Conservation (phyloP, 2,797 vertebrate species). For the Crax fasciolata region DNA sequence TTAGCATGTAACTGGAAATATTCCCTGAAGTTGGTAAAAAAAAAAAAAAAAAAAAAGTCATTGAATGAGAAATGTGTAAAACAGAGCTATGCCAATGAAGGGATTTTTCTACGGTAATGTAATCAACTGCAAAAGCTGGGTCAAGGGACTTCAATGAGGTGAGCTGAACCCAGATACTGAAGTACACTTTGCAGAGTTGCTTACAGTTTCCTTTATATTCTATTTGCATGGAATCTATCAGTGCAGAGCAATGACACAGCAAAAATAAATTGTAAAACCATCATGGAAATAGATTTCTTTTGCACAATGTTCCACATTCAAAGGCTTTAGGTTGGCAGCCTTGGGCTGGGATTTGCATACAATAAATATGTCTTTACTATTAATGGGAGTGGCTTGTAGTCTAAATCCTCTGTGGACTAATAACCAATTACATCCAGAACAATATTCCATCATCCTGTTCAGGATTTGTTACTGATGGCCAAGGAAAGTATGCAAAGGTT, state of each 20-base stretch:
- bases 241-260: not conserved
- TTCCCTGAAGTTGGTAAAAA: not conserved
- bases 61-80: not conserved
- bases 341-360: not conserved
- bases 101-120: not conserved
- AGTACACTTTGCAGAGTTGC: not conserved
- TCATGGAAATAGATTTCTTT: not conserved
- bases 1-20: constrained; percentile 7
- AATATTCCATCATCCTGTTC: not conserved
- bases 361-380: not conserved
- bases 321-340: not conserved
- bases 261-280: not conserved
- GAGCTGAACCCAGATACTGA: not conserved
- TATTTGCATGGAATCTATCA: not conserved
- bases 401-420: not conserved
- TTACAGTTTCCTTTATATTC: not conserved
- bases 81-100: not conserved
- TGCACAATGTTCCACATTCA: not conserved
- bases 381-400: not conserved
- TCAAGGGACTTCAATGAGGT: not conserved
- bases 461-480: not conserved
- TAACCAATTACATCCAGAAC: not conserved
- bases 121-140: not conserved
- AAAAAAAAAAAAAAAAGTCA: not conserved
- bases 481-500: not conserved